A percentile compares a stretch with the other conserved stretches of the same genome.
Evolutionary conservation across 2,113 vertebrate genomes (phyloP).

Genomic region (Corvus cornix): DNA sequence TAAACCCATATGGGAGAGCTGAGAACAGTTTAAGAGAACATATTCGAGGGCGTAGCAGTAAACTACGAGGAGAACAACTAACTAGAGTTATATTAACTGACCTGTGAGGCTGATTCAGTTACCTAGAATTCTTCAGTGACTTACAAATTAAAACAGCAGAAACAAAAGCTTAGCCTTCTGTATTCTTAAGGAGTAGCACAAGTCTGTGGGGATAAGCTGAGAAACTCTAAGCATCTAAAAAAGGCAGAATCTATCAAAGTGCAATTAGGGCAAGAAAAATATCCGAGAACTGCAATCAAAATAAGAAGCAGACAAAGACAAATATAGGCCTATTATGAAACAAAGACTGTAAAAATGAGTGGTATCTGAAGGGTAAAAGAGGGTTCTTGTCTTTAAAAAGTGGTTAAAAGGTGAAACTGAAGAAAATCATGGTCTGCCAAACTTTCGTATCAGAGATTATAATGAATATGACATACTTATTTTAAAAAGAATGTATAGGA

Average conservation of each 20-base stretch:
- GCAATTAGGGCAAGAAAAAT: background rate
- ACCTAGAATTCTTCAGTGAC: background rate
- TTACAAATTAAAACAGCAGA: background rate
- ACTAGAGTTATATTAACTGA: background rate
- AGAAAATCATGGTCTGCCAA: background rate
- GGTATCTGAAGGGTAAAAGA: background rate
- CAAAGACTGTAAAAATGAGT: background rate
- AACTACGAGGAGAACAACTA: background rate
- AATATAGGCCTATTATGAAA: background rate
- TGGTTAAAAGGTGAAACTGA: background rate
- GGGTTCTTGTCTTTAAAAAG: background rate
- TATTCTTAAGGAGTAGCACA: background rate
- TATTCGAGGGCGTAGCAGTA: background rate
- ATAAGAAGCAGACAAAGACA: background rate
- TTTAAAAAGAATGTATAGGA: background rate
- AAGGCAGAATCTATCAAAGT: background rate
- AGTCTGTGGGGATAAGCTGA: background rate
- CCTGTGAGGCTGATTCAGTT: background rate
- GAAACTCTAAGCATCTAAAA: background rate
- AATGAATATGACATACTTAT: background rate
- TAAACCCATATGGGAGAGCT: background rate
- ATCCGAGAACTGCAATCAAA: background rate
- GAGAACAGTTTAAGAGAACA: background rate
- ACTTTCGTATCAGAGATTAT: background rate
- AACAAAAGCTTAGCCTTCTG: background rate